These are phyloP conservation scores for Oasisia sp. DNA, from an alignment of 2,888 invertebrate genomes.

Conservation along the genomic window DNA sequence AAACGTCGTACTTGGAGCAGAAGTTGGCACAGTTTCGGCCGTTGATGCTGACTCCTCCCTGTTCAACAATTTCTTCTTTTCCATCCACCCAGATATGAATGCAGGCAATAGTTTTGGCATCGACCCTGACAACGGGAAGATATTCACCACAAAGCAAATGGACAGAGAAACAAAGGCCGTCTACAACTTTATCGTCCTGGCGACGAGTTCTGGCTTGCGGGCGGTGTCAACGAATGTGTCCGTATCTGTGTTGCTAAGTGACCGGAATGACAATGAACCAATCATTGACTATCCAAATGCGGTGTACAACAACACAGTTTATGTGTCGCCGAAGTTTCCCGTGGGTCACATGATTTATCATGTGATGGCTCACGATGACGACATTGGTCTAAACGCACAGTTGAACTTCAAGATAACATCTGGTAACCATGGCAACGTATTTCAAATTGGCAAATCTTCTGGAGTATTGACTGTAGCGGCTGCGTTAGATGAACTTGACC, in stretches of 20 bases:
- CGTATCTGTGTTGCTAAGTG: not conserved
- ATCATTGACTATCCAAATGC: not conserved
- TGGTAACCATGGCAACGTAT: slow-evolving; percentile 7
- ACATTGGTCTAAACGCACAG: not conserved
- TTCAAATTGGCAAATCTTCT: not conserved
- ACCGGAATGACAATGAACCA: not conserved
- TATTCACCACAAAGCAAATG: not conserved
- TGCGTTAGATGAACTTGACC: not conserved
- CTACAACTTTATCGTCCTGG: slow-evolving; percentile 7
- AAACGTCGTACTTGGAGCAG: not conserved
- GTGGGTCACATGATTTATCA: not conserved
- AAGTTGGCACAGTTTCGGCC: slow-evolving; percentile 4
- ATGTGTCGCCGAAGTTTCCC: not conserved
- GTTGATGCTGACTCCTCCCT: not conserved
- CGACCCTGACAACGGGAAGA: not conserved
- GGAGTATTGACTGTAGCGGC: not conserved
- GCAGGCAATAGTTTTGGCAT: not conserved
- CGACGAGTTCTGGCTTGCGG: not conserved
- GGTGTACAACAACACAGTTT: not conserved
- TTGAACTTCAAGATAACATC: not conserved
- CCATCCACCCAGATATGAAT: slow-evolving; percentile 3
- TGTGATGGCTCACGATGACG: slow-evolving; percentile 4
- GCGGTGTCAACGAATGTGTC: not conserved
- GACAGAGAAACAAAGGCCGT: not conserved
- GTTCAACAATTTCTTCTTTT: slow-evolving; percentile 7